Evolutionary conservation across 2,888 invertebrate species (phyloP).

Genomic region (Chrysolina oricalcia): DNA sequence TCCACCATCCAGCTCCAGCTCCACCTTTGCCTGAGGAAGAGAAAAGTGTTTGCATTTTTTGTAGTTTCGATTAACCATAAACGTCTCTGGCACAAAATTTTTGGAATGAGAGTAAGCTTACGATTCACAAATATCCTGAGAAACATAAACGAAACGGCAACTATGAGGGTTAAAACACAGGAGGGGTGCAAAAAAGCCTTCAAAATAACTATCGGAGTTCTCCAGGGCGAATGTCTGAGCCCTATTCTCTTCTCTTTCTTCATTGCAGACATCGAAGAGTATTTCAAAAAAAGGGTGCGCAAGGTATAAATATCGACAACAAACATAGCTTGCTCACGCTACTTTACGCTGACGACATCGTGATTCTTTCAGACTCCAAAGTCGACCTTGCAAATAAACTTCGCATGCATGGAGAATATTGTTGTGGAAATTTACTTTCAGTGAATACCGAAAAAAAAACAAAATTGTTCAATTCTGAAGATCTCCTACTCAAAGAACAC

Average conservation of each 20-base stretch:
- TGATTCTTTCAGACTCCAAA: too few species aligned
- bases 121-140: neutral
- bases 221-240: conserved; percentile 14
- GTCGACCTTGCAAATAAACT: too few species aligned
- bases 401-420: too few species aligned
- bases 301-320: too few species aligned
- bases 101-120: neutral
- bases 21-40: neutral
- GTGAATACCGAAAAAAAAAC: too few species aligned
- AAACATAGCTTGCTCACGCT: too few species aligned
- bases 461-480: too few species aligned
- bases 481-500: too few species aligned
- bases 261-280: neutral
- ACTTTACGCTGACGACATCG: too few species aligned
- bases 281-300: too few species aligned
- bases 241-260: neutral
- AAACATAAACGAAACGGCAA: neutral
- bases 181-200: neutral
- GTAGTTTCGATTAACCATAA: neutral
- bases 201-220: conserved; percentile 1
- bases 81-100: neutral
- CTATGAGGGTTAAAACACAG: conserved; percentile 16
- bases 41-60: neutral
- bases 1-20: neutral
- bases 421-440: too few species aligned